Conservation (phyloP, 2,888 invertebrate genomes). For the Campoplex capitator region DNA sequence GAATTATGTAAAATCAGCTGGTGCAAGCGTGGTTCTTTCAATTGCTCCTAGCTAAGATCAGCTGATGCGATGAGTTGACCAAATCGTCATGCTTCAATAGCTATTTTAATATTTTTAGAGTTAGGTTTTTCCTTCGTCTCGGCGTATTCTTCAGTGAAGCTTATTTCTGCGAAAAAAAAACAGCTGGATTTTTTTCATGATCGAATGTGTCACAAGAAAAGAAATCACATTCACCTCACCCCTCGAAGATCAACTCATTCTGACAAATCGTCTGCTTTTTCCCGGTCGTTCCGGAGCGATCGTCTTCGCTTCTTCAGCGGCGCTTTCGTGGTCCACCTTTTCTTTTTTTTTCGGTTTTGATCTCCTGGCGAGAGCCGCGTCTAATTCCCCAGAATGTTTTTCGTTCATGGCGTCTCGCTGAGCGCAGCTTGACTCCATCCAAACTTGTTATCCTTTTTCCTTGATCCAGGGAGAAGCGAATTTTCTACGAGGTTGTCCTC, state of each 20-base stretch:
- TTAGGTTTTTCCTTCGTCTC: not conserved
- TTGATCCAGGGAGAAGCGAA: constrained; percentile 66
- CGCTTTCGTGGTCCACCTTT: constrained; percentile 37
- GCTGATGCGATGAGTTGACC: constrained; percentile 54
- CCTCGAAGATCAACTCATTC: constrained; percentile 73
- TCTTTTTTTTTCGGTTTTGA: constrained; percentile 62
- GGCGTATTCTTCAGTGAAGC: not conserved
- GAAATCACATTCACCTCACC: constrained; percentile 55
- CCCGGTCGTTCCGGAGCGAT: constrained; percentile 73
- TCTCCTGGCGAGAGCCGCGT: constrained; percentile 79
- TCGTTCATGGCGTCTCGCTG: constrained; percentile 80
- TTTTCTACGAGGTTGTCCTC: constrained; percentile 72
- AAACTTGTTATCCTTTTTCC: constrained; percentile 48
- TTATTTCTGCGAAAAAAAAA: not conserved
- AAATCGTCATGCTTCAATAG: constrained; percentile 74
- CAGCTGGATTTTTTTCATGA: constrained; percentile 70
- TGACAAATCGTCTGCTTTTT: constrained; percentile 81
- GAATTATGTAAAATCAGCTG: not conserved
- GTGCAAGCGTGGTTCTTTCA: not conserved
- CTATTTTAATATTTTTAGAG: constrained; percentile 30
- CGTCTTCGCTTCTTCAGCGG: constrained; percentile 54
- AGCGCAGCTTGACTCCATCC: constrained; percentile 81
- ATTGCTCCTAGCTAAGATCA: not conserved
- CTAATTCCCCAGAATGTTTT: constrained; percentile 84
- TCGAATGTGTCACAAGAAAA: constrained; percentile 80